Evolutionary conservation across 2,888 invertebrate genomes (phyloP).

Genomic region (Theristus sp.): DNA sequence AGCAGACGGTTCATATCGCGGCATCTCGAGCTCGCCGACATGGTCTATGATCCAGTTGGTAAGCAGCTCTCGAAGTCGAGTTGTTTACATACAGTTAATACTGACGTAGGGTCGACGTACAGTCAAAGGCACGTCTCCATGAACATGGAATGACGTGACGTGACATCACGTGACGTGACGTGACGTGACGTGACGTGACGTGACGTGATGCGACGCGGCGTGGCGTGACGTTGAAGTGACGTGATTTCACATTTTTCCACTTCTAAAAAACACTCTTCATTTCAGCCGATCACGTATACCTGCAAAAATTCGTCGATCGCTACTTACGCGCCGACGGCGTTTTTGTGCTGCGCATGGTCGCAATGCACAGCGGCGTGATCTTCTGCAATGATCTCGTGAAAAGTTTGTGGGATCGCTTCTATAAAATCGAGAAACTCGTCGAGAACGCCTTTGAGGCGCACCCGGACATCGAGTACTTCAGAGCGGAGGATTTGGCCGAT

Average conservation of each 20-base stretch:
- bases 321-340: constrained; percentile 25
- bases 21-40: constrained; percentile 27
- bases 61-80: not conserved
- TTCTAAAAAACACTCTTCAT: too few species aligned
- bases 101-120: too few species aligned
- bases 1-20: constrained; percentile 19
- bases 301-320: constrained; percentile 17
- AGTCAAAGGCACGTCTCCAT: too few species aligned
- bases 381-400: constrained; percentile 25
- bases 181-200: too few species aligned
- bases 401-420: constrained; percentile 17
- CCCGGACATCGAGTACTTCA: not conserved
- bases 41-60: constrained; percentile 20
- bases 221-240: too few species aligned
- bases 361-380: constrained; percentile 24
- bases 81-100: too few species aligned
- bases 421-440: constrained; percentile 14
- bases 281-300: constrained; percentile 13
- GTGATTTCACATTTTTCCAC: too few species aligned
- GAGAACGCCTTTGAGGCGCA: constrained; percentile 9
- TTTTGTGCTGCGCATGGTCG: constrained; percentile 26
- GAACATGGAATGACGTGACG: too few species aligned
- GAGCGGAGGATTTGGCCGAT: too few species aligned
- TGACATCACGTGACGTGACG: too few species aligned
- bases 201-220: too few species aligned